Evolutionary conservation across 30 jellyfish, hydroid and myxozoan species (phyloP).

Genomic region (Mastigias papua): DNA sequence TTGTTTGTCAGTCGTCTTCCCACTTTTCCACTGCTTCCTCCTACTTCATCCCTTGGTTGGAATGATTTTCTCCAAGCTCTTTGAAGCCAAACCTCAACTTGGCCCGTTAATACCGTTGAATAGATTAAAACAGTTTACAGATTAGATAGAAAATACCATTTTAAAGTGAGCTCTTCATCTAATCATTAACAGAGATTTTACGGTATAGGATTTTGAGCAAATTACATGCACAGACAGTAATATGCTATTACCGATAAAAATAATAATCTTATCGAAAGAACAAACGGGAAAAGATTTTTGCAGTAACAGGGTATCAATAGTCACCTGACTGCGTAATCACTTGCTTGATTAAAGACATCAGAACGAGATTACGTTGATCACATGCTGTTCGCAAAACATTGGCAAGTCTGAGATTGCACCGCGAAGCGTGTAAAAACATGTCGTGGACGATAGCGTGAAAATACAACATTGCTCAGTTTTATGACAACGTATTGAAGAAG

Average conservation of each 20-base stretch:
- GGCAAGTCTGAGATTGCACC: background rate
- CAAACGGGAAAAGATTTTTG: background rate
- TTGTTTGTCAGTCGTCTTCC: background rate
- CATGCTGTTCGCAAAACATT: background rate
- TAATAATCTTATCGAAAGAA: background rate
- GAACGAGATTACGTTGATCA: background rate
- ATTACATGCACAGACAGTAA: background rate
- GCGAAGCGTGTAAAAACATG: background rate
- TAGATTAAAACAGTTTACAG: no score
- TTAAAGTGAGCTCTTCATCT: no score
- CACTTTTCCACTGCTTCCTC: background rate
- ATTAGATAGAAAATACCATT: no score
- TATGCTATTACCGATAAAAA: background rate
- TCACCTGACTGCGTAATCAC: background rate
- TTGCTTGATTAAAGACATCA: background rate
- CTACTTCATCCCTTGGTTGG: background rate
- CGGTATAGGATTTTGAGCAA: background rate
- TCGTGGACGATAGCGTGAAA: background rate
- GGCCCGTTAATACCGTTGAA: no score
- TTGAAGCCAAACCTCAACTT: no score
- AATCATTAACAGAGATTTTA: background rate
- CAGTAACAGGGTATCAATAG: background rate
- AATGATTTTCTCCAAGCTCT: no score
- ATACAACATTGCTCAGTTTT: background rate
- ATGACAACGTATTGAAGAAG: background rate